Conservation (phyloP, 2,888 invertebrate genomes). For the Hirtodrosophila cameraria region DNA sequence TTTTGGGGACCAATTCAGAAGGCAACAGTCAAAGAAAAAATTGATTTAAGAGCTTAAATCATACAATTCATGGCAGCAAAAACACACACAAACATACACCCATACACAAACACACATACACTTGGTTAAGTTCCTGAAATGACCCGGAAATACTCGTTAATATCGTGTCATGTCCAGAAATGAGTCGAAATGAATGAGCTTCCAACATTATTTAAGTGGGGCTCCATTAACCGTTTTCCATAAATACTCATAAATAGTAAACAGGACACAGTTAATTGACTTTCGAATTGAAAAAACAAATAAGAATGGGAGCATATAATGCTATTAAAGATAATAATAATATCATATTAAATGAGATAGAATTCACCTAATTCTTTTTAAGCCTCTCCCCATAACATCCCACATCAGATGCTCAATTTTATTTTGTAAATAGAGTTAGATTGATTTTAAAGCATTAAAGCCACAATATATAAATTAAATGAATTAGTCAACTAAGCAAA, state of each 20-base stretch:
- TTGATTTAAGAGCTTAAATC: conserved; percentile 61
- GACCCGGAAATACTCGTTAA: conserved; percentile 33
- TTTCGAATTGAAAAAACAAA: background rate
- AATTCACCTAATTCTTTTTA: too few relatives aligned
- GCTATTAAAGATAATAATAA: too few relatives aligned
- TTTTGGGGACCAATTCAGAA: conserved; percentile 5
- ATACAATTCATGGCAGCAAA: conserved; percentile 59
- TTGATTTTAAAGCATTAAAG: conserved; percentile 9
- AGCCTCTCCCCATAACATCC: too few relatives aligned
- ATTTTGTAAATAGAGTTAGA: background rate
- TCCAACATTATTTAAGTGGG: conserved; percentile 40
- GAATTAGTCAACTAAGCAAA: conserved; percentile 15
- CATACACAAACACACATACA: background rate
- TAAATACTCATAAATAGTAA: conserved; percentile 39
- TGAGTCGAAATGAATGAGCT: conserved; percentile 54
- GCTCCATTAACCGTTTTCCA: too few relatives aligned
- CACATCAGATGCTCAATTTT: too few relatives aligned
- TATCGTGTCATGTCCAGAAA: conserved; percentile 25
- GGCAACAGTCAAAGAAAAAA: conserved; percentile 46
- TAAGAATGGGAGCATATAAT: too few relatives aligned
- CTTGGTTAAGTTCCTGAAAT: background rate
- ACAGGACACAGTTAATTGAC: conserved; percentile 34
- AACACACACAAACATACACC: conserved; percentile 28
- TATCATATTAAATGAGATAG: background rate
- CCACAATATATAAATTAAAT: conserved; percentile 17